Evolutionary conservation across 2,888 invertebrate genomes (phyloP).

Genomic region (Drosophila lutescens): DNA sequence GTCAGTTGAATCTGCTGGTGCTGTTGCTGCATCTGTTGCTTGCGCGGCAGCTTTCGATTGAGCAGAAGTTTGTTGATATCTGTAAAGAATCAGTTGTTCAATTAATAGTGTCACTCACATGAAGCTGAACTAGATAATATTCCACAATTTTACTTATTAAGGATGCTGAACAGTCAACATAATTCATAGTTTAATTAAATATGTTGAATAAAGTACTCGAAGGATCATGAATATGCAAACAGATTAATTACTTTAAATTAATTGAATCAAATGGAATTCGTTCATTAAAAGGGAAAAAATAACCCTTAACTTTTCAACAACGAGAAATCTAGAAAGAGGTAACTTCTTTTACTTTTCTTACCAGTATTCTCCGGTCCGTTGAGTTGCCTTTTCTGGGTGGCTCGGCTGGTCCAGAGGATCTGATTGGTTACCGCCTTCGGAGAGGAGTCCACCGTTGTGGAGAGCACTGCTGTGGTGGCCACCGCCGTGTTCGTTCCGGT

Average conservation of each 20-base stretch:
- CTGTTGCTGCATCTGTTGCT: constrained; percentile 77
- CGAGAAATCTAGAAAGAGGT: too few species aligned
- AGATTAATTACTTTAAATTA: too few species aligned
- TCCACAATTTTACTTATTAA: too few species aligned
- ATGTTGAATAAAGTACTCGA: too few species aligned
- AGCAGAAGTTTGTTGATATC: constrained; percentile 82
- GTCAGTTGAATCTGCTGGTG: constrained; percentile 79
- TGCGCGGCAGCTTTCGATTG: constrained; percentile 82
- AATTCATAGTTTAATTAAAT: too few species aligned
- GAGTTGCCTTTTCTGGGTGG: constrained; percentile 80
- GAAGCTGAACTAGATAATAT: too few species aligned
- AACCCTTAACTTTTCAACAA: too few species aligned
- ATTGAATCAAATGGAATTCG: too few species aligned
- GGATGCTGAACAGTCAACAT: too few species aligned
- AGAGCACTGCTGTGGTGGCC: constrained; percentile 71
- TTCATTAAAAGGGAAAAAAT: too few species aligned
- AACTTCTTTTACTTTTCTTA: constrained; percentile 28
- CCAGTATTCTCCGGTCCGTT: constrained; percentile 83
- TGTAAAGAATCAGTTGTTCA: constrained; percentile 47
- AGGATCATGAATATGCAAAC: too few species aligned
- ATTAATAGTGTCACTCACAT: not conserved
- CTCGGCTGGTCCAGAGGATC: constrained; percentile 81
- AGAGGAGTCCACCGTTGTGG: constrained; percentile 69
- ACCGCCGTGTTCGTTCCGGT: constrained; percentile 72
- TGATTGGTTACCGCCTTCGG: constrained; percentile 77